Percentiles rank a stretch among this genome's conserved stretches.
Conservation (phyloP, 2,113 vertebrate species). For the Saguinus imperator region DNA sequence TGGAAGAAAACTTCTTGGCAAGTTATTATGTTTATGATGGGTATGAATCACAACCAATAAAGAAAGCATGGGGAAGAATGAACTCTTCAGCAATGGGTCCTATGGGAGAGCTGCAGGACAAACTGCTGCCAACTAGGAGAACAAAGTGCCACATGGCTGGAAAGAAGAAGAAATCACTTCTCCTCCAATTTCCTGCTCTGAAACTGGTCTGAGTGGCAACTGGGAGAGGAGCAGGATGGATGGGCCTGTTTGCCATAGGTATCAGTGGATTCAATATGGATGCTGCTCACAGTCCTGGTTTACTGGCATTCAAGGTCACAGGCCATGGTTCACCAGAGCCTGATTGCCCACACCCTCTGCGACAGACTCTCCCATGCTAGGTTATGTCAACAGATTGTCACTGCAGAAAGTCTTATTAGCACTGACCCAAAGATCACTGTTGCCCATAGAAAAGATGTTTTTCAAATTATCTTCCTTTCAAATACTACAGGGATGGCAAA, state of each 20-base stretch:
- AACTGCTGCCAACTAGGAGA: not conserved
- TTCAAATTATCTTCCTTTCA: not conserved
- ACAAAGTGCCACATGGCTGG: rapidly evolving
- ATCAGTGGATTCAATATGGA: not conserved
- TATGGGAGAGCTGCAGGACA: not conserved
- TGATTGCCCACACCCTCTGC: not conserved
- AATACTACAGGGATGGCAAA: not conserved
- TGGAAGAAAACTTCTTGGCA: not conserved
- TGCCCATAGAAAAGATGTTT: not conserved
- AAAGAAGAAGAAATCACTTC: not conserved
- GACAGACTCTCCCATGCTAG: not conserved
- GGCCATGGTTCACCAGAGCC: not conserved
- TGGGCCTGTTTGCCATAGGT: not conserved
- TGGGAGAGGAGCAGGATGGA: not conserved
- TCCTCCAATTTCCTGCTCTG: not conserved
- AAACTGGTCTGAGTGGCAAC: not conserved
- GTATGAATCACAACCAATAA: not conserved
- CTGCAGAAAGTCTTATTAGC: not conserved
- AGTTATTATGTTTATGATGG: not conserved
- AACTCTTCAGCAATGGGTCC: not conserved
- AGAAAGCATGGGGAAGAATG: not conserved
- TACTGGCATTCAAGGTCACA: not conserved
- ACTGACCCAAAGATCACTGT: not conserved
- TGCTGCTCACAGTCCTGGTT: not conserved
- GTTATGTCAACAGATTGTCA: not conserved